Percentiles rank a stretch among this genome's conserved stretches.
These are phyloP conservation scores for Brachypteracias leptosomus DNA, from an alignment of 2,113 vertebrate species.

Conservation along the genomic window DNA sequence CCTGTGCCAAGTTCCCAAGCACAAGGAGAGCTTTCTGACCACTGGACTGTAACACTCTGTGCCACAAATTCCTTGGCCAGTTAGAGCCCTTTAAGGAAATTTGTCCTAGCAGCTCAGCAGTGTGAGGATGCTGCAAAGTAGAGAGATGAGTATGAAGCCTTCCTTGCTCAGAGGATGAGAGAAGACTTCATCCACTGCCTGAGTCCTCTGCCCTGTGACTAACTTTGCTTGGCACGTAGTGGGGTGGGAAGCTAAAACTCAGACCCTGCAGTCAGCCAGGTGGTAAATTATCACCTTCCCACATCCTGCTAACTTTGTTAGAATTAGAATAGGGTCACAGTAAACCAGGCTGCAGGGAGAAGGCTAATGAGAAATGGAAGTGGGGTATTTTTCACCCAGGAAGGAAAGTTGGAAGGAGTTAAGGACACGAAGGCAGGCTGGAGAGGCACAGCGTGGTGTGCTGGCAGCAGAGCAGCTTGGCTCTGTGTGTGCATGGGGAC, in stretches of 20 bases:
- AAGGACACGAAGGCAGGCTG: neutral
- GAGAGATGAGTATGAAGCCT: neutral
- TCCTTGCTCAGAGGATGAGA: neutral
- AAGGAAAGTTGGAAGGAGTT: neutral
- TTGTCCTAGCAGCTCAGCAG: neutral
- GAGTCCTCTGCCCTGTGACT: neutral
- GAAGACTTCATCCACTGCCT: neutral
- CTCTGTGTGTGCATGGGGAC: accelerated
- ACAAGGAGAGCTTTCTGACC: neutral
- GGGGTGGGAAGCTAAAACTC: neutral
- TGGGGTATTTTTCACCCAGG: neutral
- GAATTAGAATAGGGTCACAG: neutral
- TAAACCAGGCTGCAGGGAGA: neutral
- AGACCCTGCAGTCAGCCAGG: neutral
- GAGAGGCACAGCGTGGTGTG: accelerated
- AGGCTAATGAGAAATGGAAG: neutral
- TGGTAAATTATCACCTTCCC: conserved; percentile 14
- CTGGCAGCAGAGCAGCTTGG: neutral
- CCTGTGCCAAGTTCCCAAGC: neutral
- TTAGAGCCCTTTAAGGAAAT: neutral
- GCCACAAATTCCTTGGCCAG: neutral
- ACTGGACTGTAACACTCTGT: neutral
- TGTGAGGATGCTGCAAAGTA: neutral
- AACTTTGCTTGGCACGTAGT: neutral
- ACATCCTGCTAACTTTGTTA: neutral